A percentile compares a stretch with the other conserved stretches of the same genome.
Evolutionary conservation across 2,888 invertebrate genomes (phyloP).

Genomic region (Chrysotoxum bicinctum): DNA sequence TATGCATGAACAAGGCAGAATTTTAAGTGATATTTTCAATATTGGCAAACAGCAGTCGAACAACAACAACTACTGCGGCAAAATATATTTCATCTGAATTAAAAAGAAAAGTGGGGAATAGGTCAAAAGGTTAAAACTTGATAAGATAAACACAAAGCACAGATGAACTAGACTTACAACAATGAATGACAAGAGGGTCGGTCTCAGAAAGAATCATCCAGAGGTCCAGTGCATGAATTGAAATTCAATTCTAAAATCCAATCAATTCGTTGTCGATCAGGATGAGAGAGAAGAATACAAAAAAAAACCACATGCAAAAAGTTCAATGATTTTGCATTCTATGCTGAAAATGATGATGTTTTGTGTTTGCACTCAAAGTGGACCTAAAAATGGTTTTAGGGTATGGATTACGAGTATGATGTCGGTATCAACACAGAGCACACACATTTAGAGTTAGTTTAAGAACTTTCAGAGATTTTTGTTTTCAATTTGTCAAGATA

Average conservation of each 20-base stretch:
- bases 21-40: conserved; percentile 14
- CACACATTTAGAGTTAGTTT: too few species aligned
- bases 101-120: conserved; percentile 10
- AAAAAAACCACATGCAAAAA: conserved; percentile 11
- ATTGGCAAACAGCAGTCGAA: conserved; percentile 1
- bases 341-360: conserved; percentile 25
- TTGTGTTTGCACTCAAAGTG: conserved; percentile 4
- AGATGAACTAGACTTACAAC: conserved; percentile 22
- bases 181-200: conserved; percentile 15
- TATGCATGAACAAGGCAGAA: neutral
- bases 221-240: conserved; percentile 14
- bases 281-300: neutral
- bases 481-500: too few species aligned
- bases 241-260: conserved; percentile 63
- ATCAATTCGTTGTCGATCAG: conserved; percentile 53
- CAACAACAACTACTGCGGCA: neutral
- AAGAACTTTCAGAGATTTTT: too few species aligned
- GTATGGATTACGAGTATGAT: neutral
- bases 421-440: neutral
- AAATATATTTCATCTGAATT: neutral
- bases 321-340: conserved; percentile 49
- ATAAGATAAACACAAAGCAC: conserved; percentile 45
- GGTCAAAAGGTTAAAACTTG: conserved; percentile 51
- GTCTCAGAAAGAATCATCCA: neutral
- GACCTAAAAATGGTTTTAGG: neutral